These are phyloP conservation scores for Pogonognathellus flavescens DNA, from an alignment of 1,140 invertebrate species.

Conservation along the genomic window DNA sequence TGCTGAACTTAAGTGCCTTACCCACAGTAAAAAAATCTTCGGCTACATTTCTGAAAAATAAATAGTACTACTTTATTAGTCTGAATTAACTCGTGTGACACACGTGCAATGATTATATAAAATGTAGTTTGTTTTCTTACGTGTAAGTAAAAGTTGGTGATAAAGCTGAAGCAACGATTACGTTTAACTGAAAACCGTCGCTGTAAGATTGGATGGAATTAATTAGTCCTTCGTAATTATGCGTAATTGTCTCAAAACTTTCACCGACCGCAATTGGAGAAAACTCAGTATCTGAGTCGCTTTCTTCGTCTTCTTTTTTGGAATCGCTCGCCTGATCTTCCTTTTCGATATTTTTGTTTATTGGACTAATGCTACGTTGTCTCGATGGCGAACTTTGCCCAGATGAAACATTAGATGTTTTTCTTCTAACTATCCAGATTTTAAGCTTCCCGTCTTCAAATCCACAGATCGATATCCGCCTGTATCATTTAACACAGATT, in stretches of 20 bases:
- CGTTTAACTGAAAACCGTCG: slow-evolving; percentile 60
- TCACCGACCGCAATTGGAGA: background rate
- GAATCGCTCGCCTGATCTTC: background rate
- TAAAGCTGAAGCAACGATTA: slow-evolving; percentile 59
- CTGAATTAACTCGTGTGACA: background rate
- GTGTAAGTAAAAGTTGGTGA: slow-evolving; percentile 64
- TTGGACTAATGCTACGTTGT: background rate
- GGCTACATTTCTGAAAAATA: slow-evolving; percentile 57
- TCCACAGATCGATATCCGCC: slow-evolving; percentile 63
- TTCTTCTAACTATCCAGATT: slow-evolving; percentile 58
- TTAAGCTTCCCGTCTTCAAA: slow-evolving; percentile 62
- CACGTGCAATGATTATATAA: background rate
- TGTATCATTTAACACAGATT: slow-evolving; percentile 9
- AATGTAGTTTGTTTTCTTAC: slow-evolving; percentile 37
- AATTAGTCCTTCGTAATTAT: slow-evolving; percentile 61
- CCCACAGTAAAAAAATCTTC: slow-evolving; percentile 62
- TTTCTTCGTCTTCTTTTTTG: background rate
- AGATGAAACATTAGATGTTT: background rate
- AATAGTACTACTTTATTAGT: no score
- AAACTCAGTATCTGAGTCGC: slow-evolving; percentile 11
- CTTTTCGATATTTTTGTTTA: background rate
- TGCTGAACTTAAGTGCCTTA: slow-evolving; percentile 62
- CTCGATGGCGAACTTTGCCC: background rate
- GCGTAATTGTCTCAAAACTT: slow-evolving; percentile 54
- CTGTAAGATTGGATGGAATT: slow-evolving; percentile 61